Evolutionary conservation across 2,797 vertebrate species (phyloP).

Genomic region (Enteromius afrohamiltoni): DNA sequence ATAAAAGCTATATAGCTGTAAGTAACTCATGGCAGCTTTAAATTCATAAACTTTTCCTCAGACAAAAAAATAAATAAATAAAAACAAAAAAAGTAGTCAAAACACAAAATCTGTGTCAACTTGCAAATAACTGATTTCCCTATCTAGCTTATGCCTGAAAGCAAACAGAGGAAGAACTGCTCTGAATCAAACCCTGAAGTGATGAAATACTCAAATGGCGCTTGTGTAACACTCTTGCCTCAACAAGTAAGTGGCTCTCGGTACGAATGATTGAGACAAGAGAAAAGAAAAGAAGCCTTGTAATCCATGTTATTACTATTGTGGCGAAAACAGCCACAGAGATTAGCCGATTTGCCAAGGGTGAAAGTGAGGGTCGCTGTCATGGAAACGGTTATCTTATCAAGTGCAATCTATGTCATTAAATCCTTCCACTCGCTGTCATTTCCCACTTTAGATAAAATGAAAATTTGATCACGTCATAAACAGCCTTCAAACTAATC

Average conservation of each 20-base stretch:
- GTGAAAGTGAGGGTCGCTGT: slow-evolving; percentile 40
- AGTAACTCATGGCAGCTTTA: background rate
- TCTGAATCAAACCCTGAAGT: background rate
- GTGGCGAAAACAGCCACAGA: slow-evolving; percentile 26
- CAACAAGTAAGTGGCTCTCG: background rate
- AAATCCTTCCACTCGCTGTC: background rate
- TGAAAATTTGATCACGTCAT: background rate
- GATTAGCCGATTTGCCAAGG: slow-evolving; percentile 4
- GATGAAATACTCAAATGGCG: background rate
- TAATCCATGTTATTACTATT: slow-evolving; percentile 48
- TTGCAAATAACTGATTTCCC: slow-evolving; percentile 19
- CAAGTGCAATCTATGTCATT: slow-evolving; percentile 45
- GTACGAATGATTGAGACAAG: background rate
- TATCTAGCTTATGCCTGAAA: background rate
- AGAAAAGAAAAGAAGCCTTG: slow-evolving; percentile 5
- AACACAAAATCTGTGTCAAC: slow-evolving; percentile 10
- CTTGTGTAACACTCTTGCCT: slow-evolving; percentile 31
- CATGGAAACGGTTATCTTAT: slow-evolving; percentile 60
- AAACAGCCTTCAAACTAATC: background rate
- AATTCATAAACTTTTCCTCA: background rate
- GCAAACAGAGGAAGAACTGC: background rate
- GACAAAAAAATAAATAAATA: too few species aligned
- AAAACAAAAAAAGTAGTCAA: background rate
- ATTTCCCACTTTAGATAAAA: slow-evolving; percentile 23
- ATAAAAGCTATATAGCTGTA: too few species aligned